These are phyloP conservation scores for Operophtera brumata DNA, from an alignment of 2,888 invertebrate species.

Conservation along the genomic window DNA sequence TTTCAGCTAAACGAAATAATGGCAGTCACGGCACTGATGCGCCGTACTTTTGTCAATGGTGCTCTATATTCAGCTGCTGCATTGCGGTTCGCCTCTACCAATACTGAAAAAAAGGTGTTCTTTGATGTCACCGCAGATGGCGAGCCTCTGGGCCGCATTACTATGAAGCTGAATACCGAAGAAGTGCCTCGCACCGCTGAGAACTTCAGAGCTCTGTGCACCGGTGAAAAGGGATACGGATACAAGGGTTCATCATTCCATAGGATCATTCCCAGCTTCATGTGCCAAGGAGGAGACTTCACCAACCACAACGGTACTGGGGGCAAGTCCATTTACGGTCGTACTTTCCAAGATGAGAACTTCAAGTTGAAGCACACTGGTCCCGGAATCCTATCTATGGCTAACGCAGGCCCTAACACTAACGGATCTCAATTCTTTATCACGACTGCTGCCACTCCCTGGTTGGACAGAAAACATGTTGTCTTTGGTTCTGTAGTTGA, in stretches of 20 bases:
- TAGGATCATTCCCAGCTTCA: conserved; percentile 94
- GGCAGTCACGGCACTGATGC: conserved; percentile 54
- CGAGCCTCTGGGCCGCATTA: conserved; percentile 89
- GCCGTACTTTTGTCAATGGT: conserved; percentile 62
- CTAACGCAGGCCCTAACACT: conserved; percentile 96
- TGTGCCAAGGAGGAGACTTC: conserved; percentile 98
- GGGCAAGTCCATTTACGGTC: conserved; percentile 98
- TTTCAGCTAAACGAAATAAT: conserved; percentile 34
- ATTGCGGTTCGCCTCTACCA: conserved; percentile 65
- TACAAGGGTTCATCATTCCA: conserved; percentile 96
- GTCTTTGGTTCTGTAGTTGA: conserved; percentile 96
- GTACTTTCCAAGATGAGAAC: conserved; percentile 96
- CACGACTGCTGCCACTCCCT: conserved; percentile 94
- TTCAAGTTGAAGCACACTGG: conserved; percentile 95
- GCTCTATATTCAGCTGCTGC: conserved; percentile 69
- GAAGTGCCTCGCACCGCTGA: conserved; percentile 96
- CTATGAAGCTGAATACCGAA: conserved; percentile 93
- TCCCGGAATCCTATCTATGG: conserved; percentile 95
- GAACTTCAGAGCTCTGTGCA: conserved; percentile 96
- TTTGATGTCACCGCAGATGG: conserved; percentile 94
- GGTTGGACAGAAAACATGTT: conserved; percentile 97
- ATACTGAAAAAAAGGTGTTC: conserved; percentile 82
- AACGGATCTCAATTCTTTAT: conserved; percentile 99
- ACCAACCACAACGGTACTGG: conserved; percentile 96
- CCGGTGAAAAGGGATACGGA: conserved; percentile 83